phyloP scores from a whole-genome alignment of 2,797 vertebrate species.

The Dermochelys coriacea region DNA sequence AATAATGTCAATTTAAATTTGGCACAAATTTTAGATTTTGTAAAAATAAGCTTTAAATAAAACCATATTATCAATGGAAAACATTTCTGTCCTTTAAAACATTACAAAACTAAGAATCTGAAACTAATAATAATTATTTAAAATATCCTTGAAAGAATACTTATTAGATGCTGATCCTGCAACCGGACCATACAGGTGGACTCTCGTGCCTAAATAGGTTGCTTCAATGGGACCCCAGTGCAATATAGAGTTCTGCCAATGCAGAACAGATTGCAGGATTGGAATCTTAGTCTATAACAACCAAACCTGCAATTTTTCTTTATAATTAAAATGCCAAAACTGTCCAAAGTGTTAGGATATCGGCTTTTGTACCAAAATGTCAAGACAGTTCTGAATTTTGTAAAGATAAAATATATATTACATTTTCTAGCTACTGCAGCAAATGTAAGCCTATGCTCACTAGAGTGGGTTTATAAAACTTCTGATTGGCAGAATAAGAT shows the following conservation, averaged over 20 bases:
- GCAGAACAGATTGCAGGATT: background rate
- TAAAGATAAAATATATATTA: background rate
- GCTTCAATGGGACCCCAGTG: background rate
- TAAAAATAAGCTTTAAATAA: background rate
- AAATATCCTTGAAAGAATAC: background rate
- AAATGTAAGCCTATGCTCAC: background rate
- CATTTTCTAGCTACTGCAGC: background rate
- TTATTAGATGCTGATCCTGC: background rate
- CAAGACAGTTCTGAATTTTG: fast-evolving
- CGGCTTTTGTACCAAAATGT: background rate
- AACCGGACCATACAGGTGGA: background rate
- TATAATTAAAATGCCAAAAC: background rate
- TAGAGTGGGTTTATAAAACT: background rate
- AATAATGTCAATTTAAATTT: background rate
- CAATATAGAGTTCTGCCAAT: fast-evolving
- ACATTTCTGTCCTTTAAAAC: background rate
- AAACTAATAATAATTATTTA: background rate
- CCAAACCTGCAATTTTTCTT: background rate
- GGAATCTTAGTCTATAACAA: background rate
- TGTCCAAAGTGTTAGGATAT: background rate
- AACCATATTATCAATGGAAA: background rate
- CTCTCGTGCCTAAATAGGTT: fast-evolving
- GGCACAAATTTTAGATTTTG: background rate
- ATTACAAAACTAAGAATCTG: background rate
- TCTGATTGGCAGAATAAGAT: background rate